Evolutionary conservation across 2,888 invertebrate species (phyloP).

Genomic region (Sipha maydis): DNA sequence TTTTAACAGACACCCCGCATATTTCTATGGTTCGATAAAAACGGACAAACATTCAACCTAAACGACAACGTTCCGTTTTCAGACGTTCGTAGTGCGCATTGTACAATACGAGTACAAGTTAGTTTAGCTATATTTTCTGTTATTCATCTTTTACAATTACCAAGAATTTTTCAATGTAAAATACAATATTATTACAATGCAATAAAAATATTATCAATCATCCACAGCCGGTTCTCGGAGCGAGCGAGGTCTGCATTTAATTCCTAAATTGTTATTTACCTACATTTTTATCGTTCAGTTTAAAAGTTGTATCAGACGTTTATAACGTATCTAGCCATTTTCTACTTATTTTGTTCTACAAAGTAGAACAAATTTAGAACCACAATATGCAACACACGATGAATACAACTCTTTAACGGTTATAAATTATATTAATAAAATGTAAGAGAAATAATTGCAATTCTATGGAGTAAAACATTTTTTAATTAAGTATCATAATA

Average conservation of each 20-base stretch:
- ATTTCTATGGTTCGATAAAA: constrained; percentile 1
- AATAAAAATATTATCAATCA: constrained; percentile 36
- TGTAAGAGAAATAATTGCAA: no score
- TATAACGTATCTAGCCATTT: neutral
- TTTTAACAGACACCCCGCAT: constrained; percentile 12
- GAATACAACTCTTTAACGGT: no score
- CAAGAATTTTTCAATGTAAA: neutral
- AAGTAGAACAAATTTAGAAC: no score
- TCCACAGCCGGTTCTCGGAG: neutral
- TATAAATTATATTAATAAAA: no score
- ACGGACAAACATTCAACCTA: neutral
- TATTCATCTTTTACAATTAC: neutral
- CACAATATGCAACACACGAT: no score
- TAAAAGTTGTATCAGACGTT: neutral
- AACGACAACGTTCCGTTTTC: constrained; percentile 8
- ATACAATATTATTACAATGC: neutral
- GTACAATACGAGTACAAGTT: constrained; percentile 26
- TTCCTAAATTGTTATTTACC: neutral
- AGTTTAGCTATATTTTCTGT: constrained; percentile 1
- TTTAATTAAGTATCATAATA: no score
- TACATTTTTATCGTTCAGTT: neutral
- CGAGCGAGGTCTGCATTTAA: neutral
- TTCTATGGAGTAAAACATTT: no score
- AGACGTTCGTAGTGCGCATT: neutral
- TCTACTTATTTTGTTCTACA: no score